Percentiles rank a stretch among this genome's conserved stretches.
These are phyloP conservation scores for Busseola fusca DNA, from an alignment of 2,888 invertebrate species.

Conservation along the genomic window DNA sequence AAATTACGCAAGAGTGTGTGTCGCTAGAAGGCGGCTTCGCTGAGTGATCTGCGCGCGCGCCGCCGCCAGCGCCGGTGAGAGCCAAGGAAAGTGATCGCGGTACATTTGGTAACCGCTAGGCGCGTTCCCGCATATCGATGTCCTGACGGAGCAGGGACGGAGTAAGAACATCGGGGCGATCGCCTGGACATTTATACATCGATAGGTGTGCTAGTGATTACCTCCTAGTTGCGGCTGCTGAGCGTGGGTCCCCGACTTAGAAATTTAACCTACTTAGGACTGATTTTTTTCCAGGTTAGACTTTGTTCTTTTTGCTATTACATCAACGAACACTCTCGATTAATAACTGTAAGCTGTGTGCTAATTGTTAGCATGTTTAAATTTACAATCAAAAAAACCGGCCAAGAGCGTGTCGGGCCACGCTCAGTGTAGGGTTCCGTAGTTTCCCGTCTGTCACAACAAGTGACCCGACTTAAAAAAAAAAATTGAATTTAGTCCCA, in stretches of 20 bases:
- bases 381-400: neutral
- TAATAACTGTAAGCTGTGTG: neutral
- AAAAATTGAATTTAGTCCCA: no score
- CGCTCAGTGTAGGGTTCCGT: no score
- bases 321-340: neutral
- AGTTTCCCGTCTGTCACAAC: no score
- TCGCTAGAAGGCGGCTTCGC: slow-evolving; percentile 42
- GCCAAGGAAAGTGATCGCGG: slow-evolving; percentile 83
- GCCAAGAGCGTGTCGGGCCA: no score
- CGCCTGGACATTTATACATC: neutral
- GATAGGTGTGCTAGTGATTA: neutral
- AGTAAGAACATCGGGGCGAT: slow-evolving; percentile 47
- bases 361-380: slow-evolving; percentile 3
- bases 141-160: slow-evolving; percentile 66
- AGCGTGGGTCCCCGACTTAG: no score
- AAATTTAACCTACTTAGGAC: neutral
- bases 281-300: neutral
- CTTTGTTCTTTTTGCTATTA: no score
- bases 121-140: slow-evolving; percentile 69
- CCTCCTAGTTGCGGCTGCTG: neutral
- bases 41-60: slow-evolving; percentile 47
- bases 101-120: slow-evolving; percentile 80
- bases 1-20: slow-evolving; percentile 56
- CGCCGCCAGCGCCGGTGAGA: slow-evolving; percentile 71
- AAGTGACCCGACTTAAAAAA: no score